A percentile compares a stretch with the other conserved stretches of the same genome.
phyloP scores from a whole-genome alignment of 2,888 invertebrate species.

The Opisthograptis luteolata region DNA sequence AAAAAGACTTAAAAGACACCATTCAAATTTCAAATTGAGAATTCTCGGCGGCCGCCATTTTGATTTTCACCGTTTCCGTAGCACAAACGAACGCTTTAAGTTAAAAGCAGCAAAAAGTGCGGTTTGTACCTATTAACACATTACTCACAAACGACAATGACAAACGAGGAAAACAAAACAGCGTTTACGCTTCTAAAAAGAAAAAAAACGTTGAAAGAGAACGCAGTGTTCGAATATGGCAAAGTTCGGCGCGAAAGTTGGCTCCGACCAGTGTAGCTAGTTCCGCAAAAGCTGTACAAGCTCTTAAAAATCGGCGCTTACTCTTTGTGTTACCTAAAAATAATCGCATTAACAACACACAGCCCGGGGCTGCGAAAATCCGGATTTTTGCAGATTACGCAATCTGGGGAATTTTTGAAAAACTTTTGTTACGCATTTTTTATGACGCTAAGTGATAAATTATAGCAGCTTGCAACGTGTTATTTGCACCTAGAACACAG shows the following conservation, averaged over 20 bases:
- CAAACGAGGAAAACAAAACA: conserved; percentile 56
- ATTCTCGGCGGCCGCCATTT: conserved; percentile 48
- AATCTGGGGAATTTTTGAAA: background rate
- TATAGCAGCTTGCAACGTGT: no score
- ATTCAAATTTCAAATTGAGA: conserved; percentile 37
- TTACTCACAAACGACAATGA: conserved; percentile 60
- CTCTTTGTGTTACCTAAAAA: conserved; percentile 23
- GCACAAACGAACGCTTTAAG: conserved; percentile 55
- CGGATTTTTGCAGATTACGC: conserved; percentile 14
- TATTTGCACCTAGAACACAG: no score
- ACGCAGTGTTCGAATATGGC: conserved; percentile 48
- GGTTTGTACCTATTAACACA: conserved; percentile 60
- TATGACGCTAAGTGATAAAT: no score
- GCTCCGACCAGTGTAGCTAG: conserved; percentile 37
- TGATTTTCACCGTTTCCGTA: conserved; percentile 43
- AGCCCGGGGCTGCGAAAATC: no score
- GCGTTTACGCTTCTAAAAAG: conserved; percentile 41
- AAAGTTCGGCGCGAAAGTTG: conserved; percentile 57
- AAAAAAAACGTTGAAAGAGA: conserved; percentile 53
- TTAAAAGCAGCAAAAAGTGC: conserved; percentile 53
- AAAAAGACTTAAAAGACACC: conserved; percentile 33
- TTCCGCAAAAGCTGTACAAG: conserved; percentile 20
- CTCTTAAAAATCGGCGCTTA: conserved; percentile 25
- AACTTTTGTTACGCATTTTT: conserved; percentile 8
- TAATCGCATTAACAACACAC: conserved; percentile 2